These are phyloP conservation scores for Caenorhabditis sulstoni DNA, from an alignment of 2,888 invertebrate genomes.

Conservation along the genomic window DNA sequence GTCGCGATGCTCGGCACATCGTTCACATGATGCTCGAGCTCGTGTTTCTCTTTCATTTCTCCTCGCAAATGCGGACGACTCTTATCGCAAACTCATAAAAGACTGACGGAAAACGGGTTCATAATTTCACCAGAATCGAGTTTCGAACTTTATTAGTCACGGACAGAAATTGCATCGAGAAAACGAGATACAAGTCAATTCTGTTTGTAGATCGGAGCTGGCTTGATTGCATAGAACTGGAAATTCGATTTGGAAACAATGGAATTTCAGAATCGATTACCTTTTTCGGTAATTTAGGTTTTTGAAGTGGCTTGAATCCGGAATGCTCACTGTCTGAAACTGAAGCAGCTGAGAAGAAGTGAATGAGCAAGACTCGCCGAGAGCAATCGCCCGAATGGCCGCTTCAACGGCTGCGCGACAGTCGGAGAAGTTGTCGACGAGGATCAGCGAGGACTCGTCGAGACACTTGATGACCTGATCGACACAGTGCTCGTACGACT, in stretches of 20 bases:
- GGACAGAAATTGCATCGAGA: not conserved
- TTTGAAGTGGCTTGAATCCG: not conserved
- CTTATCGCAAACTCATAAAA: slow-evolving; percentile 41
- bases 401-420: slow-evolving; percentile 7
- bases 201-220: not conserved
- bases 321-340: slow-evolving; percentile 18
- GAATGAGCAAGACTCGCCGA: not conserved
- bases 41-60: slow-evolving; percentile 14
- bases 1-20: slow-evolving; percentile 49
- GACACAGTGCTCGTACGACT: slow-evolving; percentile 18
- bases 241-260: too few relatives aligned
- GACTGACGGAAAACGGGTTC: slow-evolving; percentile 39
- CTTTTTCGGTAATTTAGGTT: not conserved
- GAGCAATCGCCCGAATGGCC: not conserved
- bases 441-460: slow-evolving; percentile 1
- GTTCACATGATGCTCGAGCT: slow-evolving; percentile 49
- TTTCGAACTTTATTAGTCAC: not conserved
- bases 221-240: not conserved
- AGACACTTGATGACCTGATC: slow-evolving; percentile 20
- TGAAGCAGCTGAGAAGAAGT: not conserved
- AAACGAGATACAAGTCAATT: not conserved
- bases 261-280: not conserved
- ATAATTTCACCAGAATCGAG: slow-evolving; percentile 22
- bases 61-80: slow-evolving; percentile 23
- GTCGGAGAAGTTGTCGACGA: not conserved